phyloP scores from a whole-genome alignment of 2,113 vertebrate genomes.

The Porphyrio hochstetteri region DNA sequence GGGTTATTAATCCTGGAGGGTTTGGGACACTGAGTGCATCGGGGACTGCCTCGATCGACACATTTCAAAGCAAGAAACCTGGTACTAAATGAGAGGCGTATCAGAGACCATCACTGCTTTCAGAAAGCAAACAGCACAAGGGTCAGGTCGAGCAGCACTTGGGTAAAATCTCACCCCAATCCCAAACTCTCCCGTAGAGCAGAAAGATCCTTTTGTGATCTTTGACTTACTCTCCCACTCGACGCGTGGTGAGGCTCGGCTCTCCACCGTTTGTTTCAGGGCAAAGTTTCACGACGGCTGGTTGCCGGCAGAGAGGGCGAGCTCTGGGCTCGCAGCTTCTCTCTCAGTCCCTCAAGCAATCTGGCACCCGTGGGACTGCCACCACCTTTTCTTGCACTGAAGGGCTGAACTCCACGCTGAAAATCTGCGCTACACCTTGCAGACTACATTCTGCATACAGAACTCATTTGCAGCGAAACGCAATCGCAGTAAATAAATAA shows the following conservation, averaged over 20 bases:
- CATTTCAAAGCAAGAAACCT: background rate
- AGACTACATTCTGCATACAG: background rate
- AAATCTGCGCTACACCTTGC: conserved; percentile 4
- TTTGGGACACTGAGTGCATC: background rate
- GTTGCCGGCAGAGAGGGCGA: background rate
- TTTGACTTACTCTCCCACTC: background rate
- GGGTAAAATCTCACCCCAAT: background rate
- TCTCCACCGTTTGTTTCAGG: background rate
- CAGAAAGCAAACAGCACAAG: background rate
- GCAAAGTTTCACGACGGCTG: background rate
- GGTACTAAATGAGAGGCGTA: background rate
- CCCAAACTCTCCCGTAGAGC: background rate
- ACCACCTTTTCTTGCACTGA: background rate
- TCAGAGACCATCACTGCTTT: background rate
- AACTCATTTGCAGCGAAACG: background rate
- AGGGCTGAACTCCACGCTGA: background rate
- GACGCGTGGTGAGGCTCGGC: accelerated
- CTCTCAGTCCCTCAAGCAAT: conserved; percentile 33
- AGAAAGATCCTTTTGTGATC: background rate
- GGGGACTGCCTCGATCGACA: accelerated
- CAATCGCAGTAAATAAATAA: conserved; percentile 7
- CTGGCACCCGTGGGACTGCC: background rate
- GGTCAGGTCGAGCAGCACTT: background rate
- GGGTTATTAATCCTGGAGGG: background rate
- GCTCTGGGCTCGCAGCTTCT: conserved; percentile 20